Conservation (phyloP, 1,140 invertebrate species). For the Dolichoris vasculosae region DNA sequence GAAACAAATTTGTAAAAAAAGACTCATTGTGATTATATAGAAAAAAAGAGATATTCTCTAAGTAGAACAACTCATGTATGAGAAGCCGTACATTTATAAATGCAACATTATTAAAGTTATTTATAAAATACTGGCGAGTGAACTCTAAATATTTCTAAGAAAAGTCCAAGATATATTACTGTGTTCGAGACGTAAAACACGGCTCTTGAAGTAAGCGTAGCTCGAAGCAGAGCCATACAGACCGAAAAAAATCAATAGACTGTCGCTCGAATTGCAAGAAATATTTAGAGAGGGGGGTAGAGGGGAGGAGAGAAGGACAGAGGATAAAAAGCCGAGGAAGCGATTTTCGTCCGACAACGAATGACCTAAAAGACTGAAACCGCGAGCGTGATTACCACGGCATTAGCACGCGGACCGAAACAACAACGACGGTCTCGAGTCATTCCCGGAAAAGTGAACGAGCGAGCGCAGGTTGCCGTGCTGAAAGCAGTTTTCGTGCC, state of each 20-base stretch:
- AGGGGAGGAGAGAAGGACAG: not conserved
- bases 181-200: not conserved
- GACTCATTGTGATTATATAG: too few relatives aligned
- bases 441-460: conserved; percentile 36
- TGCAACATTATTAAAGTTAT: not conserved
- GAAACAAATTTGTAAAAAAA: too few relatives aligned
- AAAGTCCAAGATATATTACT: not conserved
- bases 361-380: conserved; percentile 24
- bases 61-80: not conserved
- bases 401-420: not conserved
- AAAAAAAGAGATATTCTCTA: not conserved
- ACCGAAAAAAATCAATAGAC: conserved; percentile 26
- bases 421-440: not conserved
- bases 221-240: not conserved
- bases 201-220: not conserved
- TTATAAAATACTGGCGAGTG: conserved; percentile 6
- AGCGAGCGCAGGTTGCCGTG: not conserved
- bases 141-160: not conserved
- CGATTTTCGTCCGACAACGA: conserved; percentile 15
- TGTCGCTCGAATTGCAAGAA: conserved; percentile 6
- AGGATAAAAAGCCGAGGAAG: conserved; percentile 1
- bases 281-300: conserved; percentile 2
- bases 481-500: conserved; percentile 42
- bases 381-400: not conserved
- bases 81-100: not conserved